A percentile compares a stretch with the other conserved stretches of the same genome.
phyloP scores from a whole-genome alignment of 2,113 vertebrate species.

The Hepsetus odoe region DNA sequence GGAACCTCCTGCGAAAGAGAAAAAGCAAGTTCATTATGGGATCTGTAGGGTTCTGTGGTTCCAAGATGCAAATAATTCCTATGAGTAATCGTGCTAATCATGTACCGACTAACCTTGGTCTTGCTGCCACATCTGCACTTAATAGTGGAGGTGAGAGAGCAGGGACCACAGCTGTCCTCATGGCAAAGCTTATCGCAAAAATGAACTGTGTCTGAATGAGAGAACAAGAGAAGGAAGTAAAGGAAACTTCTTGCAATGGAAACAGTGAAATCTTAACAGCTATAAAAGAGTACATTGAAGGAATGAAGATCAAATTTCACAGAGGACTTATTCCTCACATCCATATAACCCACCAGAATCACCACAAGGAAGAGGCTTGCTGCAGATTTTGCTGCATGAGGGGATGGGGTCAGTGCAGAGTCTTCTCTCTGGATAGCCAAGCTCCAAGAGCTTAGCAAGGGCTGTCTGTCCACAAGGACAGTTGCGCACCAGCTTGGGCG shows the following conservation, averaged over 20 bases:
- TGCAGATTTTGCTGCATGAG: conserved; percentile 93
- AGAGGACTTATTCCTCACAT: no score
- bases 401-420: conserved; percentile 90
- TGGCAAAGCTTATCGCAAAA: conserved; percentile 93
- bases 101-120: conserved; percentile 81
- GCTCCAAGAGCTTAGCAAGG: conserved; percentile 87
- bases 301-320: no score
- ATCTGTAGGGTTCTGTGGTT: background rate
- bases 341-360: conserved; percentile 80
- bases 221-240: background rate
- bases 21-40: background rate
- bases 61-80: background rate
- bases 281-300: background rate
- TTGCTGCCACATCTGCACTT: conserved; percentile 93
- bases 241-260: background rate
- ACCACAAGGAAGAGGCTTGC: conserved; percentile 89
- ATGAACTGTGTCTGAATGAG: conserved; percentile 84
- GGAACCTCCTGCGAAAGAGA: conserved; percentile 83
- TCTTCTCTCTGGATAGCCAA: conserved; percentile 84
- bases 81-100: background rate
- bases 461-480: conserved; percentile 93
- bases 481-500: conserved; percentile 81
- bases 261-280: background rate
- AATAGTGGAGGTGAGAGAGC: conserved; percentile 89
- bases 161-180: conserved; percentile 89